Evolutionary conservation across 2,113 vertebrate species (phyloP), one percentile per base, ranked within the genome.

Genomic region (Cyprinodon variegatus): DNA sequence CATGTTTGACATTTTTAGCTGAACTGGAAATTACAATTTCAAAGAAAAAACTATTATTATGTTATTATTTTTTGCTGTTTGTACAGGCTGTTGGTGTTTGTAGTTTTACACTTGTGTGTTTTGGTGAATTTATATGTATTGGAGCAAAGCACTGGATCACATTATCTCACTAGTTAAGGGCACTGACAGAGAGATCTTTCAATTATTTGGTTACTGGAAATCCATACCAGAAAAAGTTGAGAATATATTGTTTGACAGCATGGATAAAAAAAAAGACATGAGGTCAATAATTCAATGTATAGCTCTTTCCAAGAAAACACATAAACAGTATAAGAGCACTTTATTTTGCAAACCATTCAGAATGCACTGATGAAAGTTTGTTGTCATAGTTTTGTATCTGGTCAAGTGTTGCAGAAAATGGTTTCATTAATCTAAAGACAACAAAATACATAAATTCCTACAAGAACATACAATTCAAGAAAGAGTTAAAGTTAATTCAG

Each of bases 51-150:
- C 2, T 29, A 10, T 7, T 20, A 17, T 20, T 20, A 57, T 57
- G 50, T 57, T 57, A 7, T 20, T 57, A 2, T n/a, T 83, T 83
- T 88, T 72, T 76, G 60, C 61, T 73, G 59, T 79, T 79, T 81
- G 77, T 86, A 74, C 45, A 77, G 50, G 41, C 38, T 77, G 41
- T 79, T 78, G 83, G 81, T n/a, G 65, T 86, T 76, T 74, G 65
- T 65, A 72, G 43, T 59, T 65, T 40, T 20, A 40, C 48, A 61
- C 7, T 36, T 65, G 75, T 81, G 50, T 40, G 70, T 69, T 74
- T 11, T 38, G 11, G 17, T 17, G 39, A 61, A 61, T 74, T n/a
- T 65, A 40, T 66, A 7, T 43, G 17, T 62, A 37, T 46, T 69
- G 43, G 72, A 15, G n/a, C 38, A 17, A 67, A 37, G 65, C 59